Conservation (phyloP, 2,797 vertebrate genomes). For the Anabas testudineus region DNA sequence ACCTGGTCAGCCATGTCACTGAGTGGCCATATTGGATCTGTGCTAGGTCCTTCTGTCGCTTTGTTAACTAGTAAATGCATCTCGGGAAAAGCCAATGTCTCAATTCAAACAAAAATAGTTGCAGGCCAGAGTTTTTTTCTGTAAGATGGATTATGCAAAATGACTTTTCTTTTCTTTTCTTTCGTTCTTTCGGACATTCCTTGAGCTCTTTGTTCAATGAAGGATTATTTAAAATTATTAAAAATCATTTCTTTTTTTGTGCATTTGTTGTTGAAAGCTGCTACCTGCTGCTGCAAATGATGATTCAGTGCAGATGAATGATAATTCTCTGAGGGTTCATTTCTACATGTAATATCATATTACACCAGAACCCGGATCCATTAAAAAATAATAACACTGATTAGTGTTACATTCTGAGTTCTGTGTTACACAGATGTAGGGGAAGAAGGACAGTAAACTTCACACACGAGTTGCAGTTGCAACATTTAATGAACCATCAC, state of each 20-base stretch:
- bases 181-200: not conserved
- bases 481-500: not conserved
- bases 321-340: not conserved
- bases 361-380: not conserved
- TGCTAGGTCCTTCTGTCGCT: conserved; percentile 58
- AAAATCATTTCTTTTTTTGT: conserved; percentile 1
- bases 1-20: conserved; percentile 76
- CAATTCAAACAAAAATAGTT: conserved; percentile 25
- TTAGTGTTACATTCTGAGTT: too few relatives aligned
- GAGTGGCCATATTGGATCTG: conserved; percentile 60
- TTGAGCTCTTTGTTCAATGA: not conserved
- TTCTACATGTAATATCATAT: not conserved
- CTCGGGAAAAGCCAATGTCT: conserved; percentile 1
- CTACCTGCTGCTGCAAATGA: conserved; percentile 8
- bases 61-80: conserved; percentile 56
- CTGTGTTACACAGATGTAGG: too few relatives aligned
- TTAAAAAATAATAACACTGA: not conserved
- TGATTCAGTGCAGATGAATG: not conserved
- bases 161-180: too few relatives aligned
- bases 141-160: too few relatives aligned
- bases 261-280: not conserved
- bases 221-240: not conserved
- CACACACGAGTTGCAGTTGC: not conserved
- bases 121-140: conserved; percentile 2
- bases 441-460: not conserved